A percentile compares a stretch with the other conserved stretches of the same genome.
These are phyloP conservation scores for Alaudala cheleensis DNA, from an alignment of 2,113 vertebrate species.

Conservation along the genomic window DNA sequence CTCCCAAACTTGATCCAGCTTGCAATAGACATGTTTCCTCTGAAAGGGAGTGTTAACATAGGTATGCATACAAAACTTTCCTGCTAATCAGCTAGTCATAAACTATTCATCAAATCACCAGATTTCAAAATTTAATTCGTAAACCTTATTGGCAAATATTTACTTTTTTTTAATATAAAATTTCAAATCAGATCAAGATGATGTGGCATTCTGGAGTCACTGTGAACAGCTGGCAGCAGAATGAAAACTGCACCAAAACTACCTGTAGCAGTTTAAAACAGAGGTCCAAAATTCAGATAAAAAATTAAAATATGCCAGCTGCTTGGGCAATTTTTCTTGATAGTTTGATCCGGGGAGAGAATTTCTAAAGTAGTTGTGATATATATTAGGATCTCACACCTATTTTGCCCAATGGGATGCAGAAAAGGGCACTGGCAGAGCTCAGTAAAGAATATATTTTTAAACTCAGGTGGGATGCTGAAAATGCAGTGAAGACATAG, in stretches of 20 bases:
- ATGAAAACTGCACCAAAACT: background rate
- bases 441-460: background rate
- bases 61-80: background rate
- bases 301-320: background rate
- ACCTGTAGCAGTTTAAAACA: background rate
- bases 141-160: background rate
- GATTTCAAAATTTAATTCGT: background rate
- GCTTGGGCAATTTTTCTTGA: background rate
- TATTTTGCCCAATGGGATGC: background rate
- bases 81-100: background rate
- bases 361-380: background rate
- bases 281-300: background rate
- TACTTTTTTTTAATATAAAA: background rate
- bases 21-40: conserved; percentile 14
- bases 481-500: background rate
- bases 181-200: background rate
- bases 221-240: background rate
- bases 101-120: background rate
- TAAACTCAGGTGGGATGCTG: background rate
- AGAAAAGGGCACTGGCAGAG: background rate
- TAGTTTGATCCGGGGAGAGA: background rate
- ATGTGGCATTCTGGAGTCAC: background rate
- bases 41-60: background rate
- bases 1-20: conserved; percentile 47
- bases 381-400: background rate